A percentile compares a stretch with the other conserved stretches of the same genome.
phyloP scores from a whole-genome alignment of 64 coral and sea anemone genomes.

The Montipora foliosa region DNA sequence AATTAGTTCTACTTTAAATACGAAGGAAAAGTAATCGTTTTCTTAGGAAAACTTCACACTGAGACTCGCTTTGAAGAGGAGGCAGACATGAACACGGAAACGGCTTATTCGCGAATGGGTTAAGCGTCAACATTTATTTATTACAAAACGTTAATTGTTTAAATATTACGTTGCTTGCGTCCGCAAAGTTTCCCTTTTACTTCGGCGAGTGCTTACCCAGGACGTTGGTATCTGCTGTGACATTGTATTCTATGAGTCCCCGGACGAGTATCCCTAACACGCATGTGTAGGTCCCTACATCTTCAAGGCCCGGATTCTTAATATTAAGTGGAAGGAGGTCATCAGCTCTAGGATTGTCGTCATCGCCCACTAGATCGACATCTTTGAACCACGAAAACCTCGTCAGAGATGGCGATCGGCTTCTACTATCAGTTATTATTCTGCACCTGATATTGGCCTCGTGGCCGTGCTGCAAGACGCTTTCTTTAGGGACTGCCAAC shows the following conservation, averaged over 20 bases:
- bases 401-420: background rate
- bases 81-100: too few species aligned
- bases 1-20: too few species aligned
- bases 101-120: too few species aligned
- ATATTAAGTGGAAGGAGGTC: background rate
- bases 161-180: too few species aligned
- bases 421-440: background rate
- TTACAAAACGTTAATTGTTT: too few species aligned
- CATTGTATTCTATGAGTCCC: background rate
- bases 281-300: background rate
- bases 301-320: background rate
- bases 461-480: background rate
- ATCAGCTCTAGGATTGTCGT: background rate
- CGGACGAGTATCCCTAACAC: background rate
- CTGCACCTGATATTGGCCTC: background rate
- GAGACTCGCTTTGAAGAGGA: too few species aligned
- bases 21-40: too few species aligned
- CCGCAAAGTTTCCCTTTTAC: too few species aligned
- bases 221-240: background rate
- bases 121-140: too few species aligned
- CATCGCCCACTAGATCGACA: background rate
- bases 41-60: too few species aligned
- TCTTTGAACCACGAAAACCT: conserved; percentile 22
- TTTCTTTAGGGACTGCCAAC: background rate
- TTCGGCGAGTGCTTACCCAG: background rate